Conservation (phyloP, 2,797 vertebrate genomes). For the Synaphobranchus kaupii region DNA sequence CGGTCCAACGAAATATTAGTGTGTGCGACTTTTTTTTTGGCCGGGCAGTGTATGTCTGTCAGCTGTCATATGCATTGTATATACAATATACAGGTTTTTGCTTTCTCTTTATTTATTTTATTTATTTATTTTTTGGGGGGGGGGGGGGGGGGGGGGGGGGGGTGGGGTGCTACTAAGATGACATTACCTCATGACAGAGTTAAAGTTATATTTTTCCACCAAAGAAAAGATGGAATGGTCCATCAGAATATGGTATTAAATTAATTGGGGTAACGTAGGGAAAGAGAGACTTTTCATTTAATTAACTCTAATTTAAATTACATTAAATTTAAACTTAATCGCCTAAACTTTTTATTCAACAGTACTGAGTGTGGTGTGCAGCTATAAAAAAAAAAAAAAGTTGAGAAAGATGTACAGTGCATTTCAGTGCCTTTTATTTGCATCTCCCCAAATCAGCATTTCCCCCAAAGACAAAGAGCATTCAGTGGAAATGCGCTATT, state of each 20-base stretch:
- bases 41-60: too few relatives aligned
- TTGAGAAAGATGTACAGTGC: background rate
- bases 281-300: too few relatives aligned
- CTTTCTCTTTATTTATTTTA: background rate
- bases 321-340: background rate
- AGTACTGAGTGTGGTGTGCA: background rate
- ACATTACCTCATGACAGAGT: background rate
- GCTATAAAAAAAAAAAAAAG: background rate
- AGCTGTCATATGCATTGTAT: background rate
- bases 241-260: too few relatives aligned
- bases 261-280: too few relatives aligned
- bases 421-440: background rate
- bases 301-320: background rate
- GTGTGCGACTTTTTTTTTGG: too few relatives aligned
- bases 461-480: background rate
- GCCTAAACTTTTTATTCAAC: background rate
- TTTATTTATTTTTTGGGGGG: background rate
- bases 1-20: too few relatives aligned
- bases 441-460: background rate
- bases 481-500: background rate
- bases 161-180: constrained; percentile 35
- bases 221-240: too few relatives aligned
- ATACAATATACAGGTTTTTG: background rate
- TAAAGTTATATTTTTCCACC: background rate
- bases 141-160: background rate